Conservation (phyloP, 2,113 vertebrate genomes). For the Origma solitaria region DNA sequence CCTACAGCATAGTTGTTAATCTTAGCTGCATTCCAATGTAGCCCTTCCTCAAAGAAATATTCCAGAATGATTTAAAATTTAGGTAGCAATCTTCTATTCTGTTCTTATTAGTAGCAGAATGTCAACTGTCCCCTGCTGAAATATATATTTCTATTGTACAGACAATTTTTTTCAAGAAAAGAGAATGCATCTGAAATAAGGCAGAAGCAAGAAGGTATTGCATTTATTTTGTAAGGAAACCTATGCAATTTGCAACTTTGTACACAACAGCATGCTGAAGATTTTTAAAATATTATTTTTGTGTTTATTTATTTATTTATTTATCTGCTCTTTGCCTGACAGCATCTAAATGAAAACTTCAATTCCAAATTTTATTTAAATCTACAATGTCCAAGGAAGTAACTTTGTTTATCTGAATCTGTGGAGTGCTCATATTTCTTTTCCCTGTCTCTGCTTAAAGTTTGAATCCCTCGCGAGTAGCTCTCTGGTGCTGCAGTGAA, state of each 20-base stretch:
- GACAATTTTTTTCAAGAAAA: neutral
- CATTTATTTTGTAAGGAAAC: neutral
- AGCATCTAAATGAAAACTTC: neutral
- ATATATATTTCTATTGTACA: neutral
- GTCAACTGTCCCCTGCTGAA: neutral
- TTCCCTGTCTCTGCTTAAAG: neutral
- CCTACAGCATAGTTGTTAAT: neutral
- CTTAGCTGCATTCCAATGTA: neutral
- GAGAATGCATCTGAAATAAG: neutral
- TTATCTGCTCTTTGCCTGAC: neutral
- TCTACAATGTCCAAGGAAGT: neutral
- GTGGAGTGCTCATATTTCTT: neutral
- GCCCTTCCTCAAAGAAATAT: neutral
- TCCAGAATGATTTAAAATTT: neutral
- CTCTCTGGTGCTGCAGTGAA: constrained; percentile 8
- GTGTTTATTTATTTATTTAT: neutral
- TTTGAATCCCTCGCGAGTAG: constrained; percentile 30
- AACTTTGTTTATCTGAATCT: constrained; percentile 45
- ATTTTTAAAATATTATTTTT: neutral
- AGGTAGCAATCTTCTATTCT: neutral
- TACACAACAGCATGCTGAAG: neutral
- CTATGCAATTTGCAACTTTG: neutral
- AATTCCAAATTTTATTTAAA: constrained; percentile 12
- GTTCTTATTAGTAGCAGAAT: neutral
- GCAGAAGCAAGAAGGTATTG: neutral